phyloP scores from a whole-genome alignment of 1,140 invertebrate species.

The Daktulosphaira vitifoliae region DNA sequence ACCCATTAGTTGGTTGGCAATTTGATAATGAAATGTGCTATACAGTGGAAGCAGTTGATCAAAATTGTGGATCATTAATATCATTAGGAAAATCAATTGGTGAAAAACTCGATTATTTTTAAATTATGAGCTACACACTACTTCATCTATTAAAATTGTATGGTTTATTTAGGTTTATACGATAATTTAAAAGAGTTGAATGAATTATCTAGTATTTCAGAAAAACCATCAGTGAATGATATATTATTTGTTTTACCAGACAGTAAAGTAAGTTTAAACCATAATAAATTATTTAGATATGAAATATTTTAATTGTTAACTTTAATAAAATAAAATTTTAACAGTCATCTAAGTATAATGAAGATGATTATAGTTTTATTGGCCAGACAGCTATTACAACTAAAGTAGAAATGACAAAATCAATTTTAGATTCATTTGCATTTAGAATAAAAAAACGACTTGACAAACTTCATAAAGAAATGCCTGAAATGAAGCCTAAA shows the following conservation, averaged over 20 bases:
- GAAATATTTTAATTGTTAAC: background rate
- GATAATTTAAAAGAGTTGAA: conserved; percentile 23
- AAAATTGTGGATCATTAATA: conserved; percentile 80
- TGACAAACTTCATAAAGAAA: conserved; percentile 25
- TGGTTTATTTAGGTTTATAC: background rate
- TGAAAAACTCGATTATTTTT: conserved; percentile 51
- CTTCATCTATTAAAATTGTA: background rate
- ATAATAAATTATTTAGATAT: background rate
- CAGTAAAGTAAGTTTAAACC: background rate
- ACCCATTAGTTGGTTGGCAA: conserved; percentile 85
- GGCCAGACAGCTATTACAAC: conserved; percentile 71
- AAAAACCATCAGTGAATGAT: background rate
- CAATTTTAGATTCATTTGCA: conserved; percentile 77
- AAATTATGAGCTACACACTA: too few relatives aligned
- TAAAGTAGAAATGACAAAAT: conserved; percentile 68
- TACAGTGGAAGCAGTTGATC: conserved; percentile 72
- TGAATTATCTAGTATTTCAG: background rate
- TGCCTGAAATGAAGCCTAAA: conserved; percentile 10
- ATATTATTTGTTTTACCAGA: conserved; percentile 22
- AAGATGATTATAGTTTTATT: conserved; percentile 68
- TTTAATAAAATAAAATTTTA: background rate
- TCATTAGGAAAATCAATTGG: conserved; percentile 61
- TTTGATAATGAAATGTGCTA: conserved; percentile 55
- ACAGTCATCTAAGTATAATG: background rate
- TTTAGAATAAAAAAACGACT: conserved; percentile 46